phyloP scores from a whole-genome alignment of 2,888 invertebrate species.

The Physocephala rufipes region DNA sequence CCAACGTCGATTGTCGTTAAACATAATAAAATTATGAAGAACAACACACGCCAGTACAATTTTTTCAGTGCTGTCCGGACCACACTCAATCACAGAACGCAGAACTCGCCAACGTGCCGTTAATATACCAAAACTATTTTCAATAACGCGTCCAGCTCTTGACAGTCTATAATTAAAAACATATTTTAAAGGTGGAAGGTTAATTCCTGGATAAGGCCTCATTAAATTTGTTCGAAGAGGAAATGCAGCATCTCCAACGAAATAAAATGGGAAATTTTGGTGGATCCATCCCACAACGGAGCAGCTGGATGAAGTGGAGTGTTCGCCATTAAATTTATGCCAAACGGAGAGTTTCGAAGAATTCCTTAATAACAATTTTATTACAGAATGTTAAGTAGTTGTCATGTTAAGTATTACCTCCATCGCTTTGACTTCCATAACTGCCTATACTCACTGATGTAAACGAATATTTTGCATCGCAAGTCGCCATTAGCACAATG shows the following conservation, averaged over 20 bases:
- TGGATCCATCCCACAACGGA: not conserved
- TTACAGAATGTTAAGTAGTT: not conserved
- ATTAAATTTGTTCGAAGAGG: constrained; percentile 29
- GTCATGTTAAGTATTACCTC: not conserved
- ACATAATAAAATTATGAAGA: constrained; percentile 33
- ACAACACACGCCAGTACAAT: constrained; percentile 25
- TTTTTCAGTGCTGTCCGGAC: constrained; percentile 18
- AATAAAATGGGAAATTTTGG: constrained; percentile 19
- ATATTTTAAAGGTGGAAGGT: not conserved
- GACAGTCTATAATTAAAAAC: constrained; percentile 26
- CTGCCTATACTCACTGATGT: not conserved
- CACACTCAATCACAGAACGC: constrained; percentile 5
- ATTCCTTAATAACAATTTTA: not conserved
- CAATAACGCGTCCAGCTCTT: constrained; percentile 9
- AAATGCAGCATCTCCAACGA: constrained; percentile 30
- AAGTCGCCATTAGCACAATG: not conserved
- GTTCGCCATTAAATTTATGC: not conserved
- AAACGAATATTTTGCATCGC: not conserved
- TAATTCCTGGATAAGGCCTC: constrained; percentile 22
- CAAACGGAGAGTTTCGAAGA: not conserved
- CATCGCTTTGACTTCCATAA: constrained; percentile 1
- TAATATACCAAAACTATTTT: constrained; percentile 31
- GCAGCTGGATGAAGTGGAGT: not conserved
- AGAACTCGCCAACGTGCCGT: constrained; percentile 30
- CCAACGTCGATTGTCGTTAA: constrained; percentile 15